Base-by-base conservation (phyloP, 2,113 vertebrate genomes). In the Poicephalus meyeri region DNA sequence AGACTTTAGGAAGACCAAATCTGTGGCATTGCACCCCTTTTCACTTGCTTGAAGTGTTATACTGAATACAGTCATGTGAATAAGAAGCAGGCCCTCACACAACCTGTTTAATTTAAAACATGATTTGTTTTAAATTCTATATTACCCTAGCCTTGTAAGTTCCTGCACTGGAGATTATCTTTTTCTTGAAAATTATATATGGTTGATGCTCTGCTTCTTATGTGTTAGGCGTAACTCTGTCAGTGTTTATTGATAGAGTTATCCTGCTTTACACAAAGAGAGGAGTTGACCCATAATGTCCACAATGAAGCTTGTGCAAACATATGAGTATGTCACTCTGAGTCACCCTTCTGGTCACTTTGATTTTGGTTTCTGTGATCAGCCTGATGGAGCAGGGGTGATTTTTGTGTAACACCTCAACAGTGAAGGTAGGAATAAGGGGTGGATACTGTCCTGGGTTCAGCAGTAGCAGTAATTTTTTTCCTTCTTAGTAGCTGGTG, bases 311-410 rank as follows among this genome's bases (percentile, higher is more conserved):
- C 33, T 70, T 81, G 17, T 91, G 73, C 33, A 78, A 58, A 39
- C 11, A 15, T 46, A 1, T 52, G 65, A 41, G 13, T 61, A 11
- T 6, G 6, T 26, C 55, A 73, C 28, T 69, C 0, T 58, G 0
- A 33, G 15, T 53, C 37, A 50, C 49, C 53, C 4, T 80, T 89
- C 72, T 66, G n/a, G 41, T 49, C 55, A 28, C 42, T 70, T 93
- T 77, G 46, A 58, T 77, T 93, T 80, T 46, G 68, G 5, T 56
- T 90, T 90, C n/a, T 72, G 49, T 86, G 68, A 33, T 73, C 28
- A 47, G 2, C 0, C 1, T 42, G 24, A 5, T 49, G 53, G 68
- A 73, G 10, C 24, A 42, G 63, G 41, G 56, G 16, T 3, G 68
- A 23, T 4, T 88, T 44, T 55, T 71, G 25, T 72, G n/a, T 47